A percentile compares a stretch with the other conserved stretches of the same genome.
Evolutionary conservation across 1,140 invertebrate genomes (phyloP).

Genomic region (Calephelis nemesis): DNA sequence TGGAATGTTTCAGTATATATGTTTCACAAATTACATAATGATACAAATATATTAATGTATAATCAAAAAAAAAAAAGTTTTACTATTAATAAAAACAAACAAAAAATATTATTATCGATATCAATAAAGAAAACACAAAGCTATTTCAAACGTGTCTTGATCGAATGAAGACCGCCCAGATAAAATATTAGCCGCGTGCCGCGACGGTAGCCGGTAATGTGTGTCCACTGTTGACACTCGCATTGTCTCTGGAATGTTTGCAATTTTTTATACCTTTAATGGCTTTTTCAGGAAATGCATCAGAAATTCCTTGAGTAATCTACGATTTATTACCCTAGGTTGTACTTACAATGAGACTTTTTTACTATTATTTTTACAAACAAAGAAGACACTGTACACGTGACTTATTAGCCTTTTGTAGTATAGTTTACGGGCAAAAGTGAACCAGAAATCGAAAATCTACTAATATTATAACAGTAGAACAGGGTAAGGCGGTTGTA

Average conservation of each 20-base stretch:
- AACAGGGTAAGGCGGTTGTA: too few species aligned
- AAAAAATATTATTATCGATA: constrained; percentile 4
- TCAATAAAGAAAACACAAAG: constrained; percentile 26
- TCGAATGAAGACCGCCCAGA: constrained; percentile 69
- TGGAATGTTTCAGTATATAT: too few species aligned
- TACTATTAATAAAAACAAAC: too few species aligned
- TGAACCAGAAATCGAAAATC: too few species aligned
- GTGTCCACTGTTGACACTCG: constrained; percentile 51
- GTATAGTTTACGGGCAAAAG: too few species aligned
- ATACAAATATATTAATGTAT: too few species aligned
- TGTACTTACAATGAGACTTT: neutral
- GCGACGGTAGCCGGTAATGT: constrained; percentile 47
- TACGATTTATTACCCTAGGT: constrained; percentile 3
- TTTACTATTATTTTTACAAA: too few species aligned
- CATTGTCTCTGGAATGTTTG: constrained; percentile 36
- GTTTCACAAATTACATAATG: too few species aligned
- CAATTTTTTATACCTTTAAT: neutral
- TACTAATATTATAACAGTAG: too few species aligned
- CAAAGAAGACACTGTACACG: too few species aligned
- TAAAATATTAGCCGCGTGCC: constrained; percentile 67
- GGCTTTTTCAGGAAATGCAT: constrained; percentile 11
- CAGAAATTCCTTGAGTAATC: constrained; percentile 1
- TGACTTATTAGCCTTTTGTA: too few species aligned
- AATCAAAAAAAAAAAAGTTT: too few species aligned
- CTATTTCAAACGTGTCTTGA: constrained; percentile 43